phyloP scores from a whole-genome alignment of 2,113 vertebrate species.

The Australoheros scitulus region DNA sequence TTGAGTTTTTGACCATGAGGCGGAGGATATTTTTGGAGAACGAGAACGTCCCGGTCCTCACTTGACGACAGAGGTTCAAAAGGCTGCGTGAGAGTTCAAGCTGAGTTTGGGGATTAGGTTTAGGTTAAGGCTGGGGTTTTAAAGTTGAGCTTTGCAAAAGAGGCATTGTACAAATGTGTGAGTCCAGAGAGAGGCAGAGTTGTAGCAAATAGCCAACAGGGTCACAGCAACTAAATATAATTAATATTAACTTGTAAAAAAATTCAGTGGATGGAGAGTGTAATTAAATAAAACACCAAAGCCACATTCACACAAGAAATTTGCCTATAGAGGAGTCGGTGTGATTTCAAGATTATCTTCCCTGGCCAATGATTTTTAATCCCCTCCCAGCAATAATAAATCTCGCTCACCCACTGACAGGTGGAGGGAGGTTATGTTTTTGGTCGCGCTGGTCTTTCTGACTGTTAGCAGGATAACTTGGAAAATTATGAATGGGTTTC shows the following conservation, averaged over 20 bases:
- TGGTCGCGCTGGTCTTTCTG: too few relatives aligned
- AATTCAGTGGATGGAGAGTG: neutral
- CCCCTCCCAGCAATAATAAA: neutral
- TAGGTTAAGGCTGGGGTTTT: slow-evolving; percentile 1
- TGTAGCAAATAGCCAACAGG: neutral
- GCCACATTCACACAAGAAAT: neutral
- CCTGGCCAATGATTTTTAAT: neutral
- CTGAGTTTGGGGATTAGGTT: neutral
- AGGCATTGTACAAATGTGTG: neutral
- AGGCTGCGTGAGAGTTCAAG: neutral
- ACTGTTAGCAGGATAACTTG: too few relatives aligned
- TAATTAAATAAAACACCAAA: neutral
- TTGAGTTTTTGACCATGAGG: neutral
- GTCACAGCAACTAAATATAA: slow-evolving; percentile 4
- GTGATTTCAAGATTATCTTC: neutral
- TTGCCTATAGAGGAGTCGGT: neutral
- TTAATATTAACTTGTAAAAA: slow-evolving; percentile 14
- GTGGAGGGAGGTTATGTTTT: too few relatives aligned
- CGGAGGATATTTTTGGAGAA: neutral
- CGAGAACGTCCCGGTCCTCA: neutral
- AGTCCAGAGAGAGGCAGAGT: slow-evolving; percentile 12
- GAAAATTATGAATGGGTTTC: too few relatives aligned
- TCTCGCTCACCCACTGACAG: too few relatives aligned
- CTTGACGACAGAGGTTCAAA: neutral
- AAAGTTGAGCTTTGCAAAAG: neutral